Evolutionary conservation across 2,888 invertebrate genomes (phyloP).

Genomic region (Elmis aenea): DNA sequence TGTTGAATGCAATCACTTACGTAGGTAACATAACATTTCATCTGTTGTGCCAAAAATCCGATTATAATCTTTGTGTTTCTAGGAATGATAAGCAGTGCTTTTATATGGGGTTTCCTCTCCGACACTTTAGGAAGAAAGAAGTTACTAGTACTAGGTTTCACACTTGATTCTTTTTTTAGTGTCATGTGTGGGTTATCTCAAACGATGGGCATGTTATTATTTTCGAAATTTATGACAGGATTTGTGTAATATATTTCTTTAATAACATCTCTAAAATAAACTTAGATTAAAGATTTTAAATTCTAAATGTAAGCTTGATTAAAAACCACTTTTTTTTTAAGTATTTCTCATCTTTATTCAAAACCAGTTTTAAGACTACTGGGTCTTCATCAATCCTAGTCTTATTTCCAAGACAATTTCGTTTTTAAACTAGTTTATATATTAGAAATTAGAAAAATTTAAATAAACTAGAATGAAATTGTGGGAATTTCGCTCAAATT

Average conservation of each 20-base stretch:
- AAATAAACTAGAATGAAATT: no score
- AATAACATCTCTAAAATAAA: no score
- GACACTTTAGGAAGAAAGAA: conserved; percentile 67
- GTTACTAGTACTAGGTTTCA: conserved; percentile 62
- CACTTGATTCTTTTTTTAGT: conserved; percentile 60
- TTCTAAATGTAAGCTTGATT: no score
- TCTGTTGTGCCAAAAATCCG: neutral
- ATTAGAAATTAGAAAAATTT: no score
- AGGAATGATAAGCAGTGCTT: conserved; percentile 73
- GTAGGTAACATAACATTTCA: conserved; percentile 51
- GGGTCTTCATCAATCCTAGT: no score
- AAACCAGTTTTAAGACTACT: no score
- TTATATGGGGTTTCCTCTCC: conserved; percentile 72
- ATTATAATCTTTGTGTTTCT: conserved; percentile 18
- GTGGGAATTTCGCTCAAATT: no score
- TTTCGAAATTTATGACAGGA: conserved; percentile 67
- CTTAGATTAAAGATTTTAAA: no score
- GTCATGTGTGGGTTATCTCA: conserved; percentile 61
- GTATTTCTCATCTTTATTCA: no score
- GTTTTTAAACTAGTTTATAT: no score
- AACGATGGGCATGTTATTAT: conserved; percentile 59
- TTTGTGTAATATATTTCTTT: conserved; percentile 67
- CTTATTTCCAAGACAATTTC: no score
- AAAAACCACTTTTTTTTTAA: no score
- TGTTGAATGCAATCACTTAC: conserved; percentile 66